Percentiles rank a stretch among this genome's conserved stretches.
phyloP scores from a whole-genome alignment of 2,113 vertebrate genomes.

The Anarrhichthys ocellatus region DNA sequence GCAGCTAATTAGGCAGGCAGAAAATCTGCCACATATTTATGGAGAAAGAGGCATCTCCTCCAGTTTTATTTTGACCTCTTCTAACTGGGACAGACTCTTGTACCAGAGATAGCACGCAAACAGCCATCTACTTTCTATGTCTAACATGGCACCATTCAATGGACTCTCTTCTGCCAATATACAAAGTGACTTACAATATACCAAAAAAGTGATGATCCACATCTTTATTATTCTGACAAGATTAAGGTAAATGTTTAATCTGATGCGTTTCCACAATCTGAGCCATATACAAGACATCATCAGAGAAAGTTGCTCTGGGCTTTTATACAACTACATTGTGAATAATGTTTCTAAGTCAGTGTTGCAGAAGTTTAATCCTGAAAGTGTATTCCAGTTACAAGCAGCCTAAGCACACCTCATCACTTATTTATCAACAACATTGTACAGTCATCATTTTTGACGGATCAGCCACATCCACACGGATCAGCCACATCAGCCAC shows the following conservation, averaged over 20 bases:
- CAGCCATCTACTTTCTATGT: neutral
- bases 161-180: neutral
- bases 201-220: neutral
- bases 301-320: neutral
- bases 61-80: conserved; percentile 24
- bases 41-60: neutral
- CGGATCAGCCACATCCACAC: no score
- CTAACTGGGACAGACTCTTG: conserved; percentile 26
- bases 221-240: neutral
- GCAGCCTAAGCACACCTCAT: neutral
- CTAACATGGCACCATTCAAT: neutral
- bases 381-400: neutral
- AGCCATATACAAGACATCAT: neutral
- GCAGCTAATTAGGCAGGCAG: neutral
- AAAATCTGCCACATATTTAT: conserved; percentile 9
- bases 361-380: neutral
- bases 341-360: neutral
- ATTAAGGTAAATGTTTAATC: neutral
- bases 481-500: no score
- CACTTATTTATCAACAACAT: neutral
- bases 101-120: conserved; percentile 12
- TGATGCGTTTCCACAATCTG: neutral
- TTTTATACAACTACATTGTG: neutral
- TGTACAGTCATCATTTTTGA: neutral
- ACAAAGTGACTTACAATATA: neutral